Percentiles rank a stretch among this genome's conserved stretches.
These are phyloP conservation scores for Zelleria hepariella DNA, from an alignment of 2,888 invertebrate species.

Conservation along the genomic window DNA sequence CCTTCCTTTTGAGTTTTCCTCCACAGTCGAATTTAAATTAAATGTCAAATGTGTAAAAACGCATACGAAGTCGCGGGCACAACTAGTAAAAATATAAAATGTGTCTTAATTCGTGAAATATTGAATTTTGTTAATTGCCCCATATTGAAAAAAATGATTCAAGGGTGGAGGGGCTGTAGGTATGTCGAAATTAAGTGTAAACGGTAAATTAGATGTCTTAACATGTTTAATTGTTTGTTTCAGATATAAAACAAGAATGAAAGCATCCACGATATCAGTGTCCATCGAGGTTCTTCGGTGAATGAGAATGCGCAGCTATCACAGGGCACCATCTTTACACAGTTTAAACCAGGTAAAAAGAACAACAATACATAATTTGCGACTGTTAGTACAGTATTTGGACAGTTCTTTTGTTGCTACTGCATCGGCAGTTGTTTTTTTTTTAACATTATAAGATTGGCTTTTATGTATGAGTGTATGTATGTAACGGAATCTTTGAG, in stretches of 20 bases:
- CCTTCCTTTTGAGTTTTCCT: no score
- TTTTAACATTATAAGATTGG: background rate
- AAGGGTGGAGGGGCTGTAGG: no score
- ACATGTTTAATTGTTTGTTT: background rate
- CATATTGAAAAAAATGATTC: no score
- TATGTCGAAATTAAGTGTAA: background rate
- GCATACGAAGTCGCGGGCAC: no score
- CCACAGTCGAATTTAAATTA: no score
- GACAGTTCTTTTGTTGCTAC: background rate
- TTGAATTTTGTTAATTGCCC: no score
- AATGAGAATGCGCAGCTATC: conserved; percentile 55
- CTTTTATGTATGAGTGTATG: no score
- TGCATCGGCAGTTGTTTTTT: background rate
- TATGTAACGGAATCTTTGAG: no score
- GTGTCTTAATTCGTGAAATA: no score
- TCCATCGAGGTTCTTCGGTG: background rate
- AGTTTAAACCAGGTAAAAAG: conserved; percentile 25
- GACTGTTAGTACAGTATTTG: background rate
- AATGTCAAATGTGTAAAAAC: no score
- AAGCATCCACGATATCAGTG: background rate
- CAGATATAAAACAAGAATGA: background rate
- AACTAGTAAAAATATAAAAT: no score
- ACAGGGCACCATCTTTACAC: conserved; percentile 52
- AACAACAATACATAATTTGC: background rate
- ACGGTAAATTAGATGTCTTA: no score